Evolutionary conservation across 2,888 invertebrate species (phyloP), one percentile per base, ranked within the genome.

Genomic region (Nomada goodeniana): DNA sequence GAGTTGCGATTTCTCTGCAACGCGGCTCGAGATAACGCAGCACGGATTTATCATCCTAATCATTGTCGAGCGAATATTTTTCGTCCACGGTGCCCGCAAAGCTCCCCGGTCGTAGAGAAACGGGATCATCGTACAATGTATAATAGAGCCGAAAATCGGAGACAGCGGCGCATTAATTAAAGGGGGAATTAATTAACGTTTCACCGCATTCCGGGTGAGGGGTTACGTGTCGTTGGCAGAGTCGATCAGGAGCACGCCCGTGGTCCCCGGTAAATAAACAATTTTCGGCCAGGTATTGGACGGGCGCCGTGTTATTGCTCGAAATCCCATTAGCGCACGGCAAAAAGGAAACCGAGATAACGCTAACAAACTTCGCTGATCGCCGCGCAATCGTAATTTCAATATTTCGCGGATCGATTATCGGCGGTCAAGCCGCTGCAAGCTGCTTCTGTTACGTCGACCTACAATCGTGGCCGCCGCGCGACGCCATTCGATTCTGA

Each of bases 351-450:
- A 52, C 44, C 57, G 55, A 70, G 81, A 80, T 80, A 81, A 74
- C 69, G 69, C 52, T 68, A 73, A 76, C 75, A 79, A 86, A 84
- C 76, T 70, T 68, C 18, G 29, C 47, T 63, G 76, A 80, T 70
- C 72, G 50, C 18, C 7, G 10, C 3, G 52, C 63, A 75, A 75
- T 68, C 67, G 64, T 26, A 70, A 76, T 53, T 82, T 65, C 85
- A 75, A 81, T 87, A 85, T 86, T 86, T 87, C 52, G 73, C 68
- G 53, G 68, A 87, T 84, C 76, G 76, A 87, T 84, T 87, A 84
- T 86, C 74, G 57, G 36, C 26, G 1, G 20, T 29, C 64, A 23
- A 9, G 60, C 59, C 26, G 47, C 13, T 11, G 61, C n/a, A 29
- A 55, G 59, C 47, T 42, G 59, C 63, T 57, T 69, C 67, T 20